Evolutionary conservation across 2,797 vertebrate genomes (phyloP), one percentile per base, ranked within the genome.

Genomic region (Darevskia mixta): DNA sequence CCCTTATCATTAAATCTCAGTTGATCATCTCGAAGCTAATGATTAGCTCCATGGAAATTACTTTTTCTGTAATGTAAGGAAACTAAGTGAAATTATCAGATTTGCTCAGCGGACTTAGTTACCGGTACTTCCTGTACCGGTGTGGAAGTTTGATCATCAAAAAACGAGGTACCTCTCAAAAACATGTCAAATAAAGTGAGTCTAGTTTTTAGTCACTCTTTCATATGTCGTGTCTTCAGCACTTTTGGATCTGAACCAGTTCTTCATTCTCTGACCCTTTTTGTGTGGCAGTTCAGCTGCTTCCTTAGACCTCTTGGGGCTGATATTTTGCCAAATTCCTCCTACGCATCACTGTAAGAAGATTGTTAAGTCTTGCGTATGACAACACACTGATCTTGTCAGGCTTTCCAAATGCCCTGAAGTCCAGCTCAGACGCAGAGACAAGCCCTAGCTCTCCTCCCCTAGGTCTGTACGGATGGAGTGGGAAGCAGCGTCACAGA

Each of bases 1-100:
- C 66, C 67, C 82, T 84, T 84, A 88, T 88, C 45, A 88, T 78
- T 88, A 88, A 78, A 7, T 43, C 18, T 72, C 75, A 72, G 45
- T 43, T 79, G 45, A 83, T 84, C 75, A 84, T 83, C 55, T 45
- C 32, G 11, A 66, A 79, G 75, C 45, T 84, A 88, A 88, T 79
- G 66, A 88, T 83, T 88, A 83, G 18, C 32, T 58, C 27, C 64
- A 35, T 35, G 35, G 35, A 35, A 35, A 35, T 35, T 35, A 79
- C 66, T 77, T 78, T 79, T 67, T 79, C 35, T 88, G 41, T 69
- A 58, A 45, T 79, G 58, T 73, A 75, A 76, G 49, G 55, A 27
- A 82, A 61, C 20, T 66, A 64, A 83, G 45, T 83, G 81, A 88
- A 71, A 83, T 75, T 79, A 77, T 83, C 81, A 41, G 58, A 71